Conservation (phyloP, 2,113 vertebrate species). For the Empidonax traillii region DNA sequence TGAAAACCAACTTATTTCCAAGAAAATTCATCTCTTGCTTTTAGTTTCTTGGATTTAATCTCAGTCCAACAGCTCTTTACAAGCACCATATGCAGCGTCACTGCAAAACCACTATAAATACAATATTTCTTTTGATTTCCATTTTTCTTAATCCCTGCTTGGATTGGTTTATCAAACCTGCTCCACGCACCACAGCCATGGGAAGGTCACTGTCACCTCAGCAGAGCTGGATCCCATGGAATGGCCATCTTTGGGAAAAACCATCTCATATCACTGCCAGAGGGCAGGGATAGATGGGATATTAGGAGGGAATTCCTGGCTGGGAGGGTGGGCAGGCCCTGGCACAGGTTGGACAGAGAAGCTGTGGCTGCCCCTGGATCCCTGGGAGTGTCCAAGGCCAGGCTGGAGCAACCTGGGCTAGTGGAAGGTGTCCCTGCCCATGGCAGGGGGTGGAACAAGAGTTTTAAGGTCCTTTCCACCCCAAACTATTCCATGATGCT, state of each 20-base stretch:
- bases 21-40: neutral
- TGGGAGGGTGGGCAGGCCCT: accelerated
- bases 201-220: neutral
- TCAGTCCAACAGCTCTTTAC: neutral
- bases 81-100: neutral
- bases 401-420: accelerated
- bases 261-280: neutral
- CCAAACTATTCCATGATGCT: neutral
- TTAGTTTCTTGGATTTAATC: neutral
- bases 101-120: neutral
- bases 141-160: neutral
- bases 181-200: neutral
- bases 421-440: neutral
- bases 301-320: neutral
- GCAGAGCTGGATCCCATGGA: neutral
- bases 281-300: accelerated
- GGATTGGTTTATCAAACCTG: neutral
- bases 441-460: accelerated
- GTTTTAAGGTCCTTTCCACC: accelerated
- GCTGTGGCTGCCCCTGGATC: neutral
- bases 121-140: neutral
- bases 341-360: accelerated
- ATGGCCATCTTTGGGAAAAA: neutral
- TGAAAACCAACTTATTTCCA: neutral
- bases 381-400: accelerated